phyloP scores from a whole-genome alignment of 2,797 vertebrate species.

The Erpetoichthys calabaricus region DNA sequence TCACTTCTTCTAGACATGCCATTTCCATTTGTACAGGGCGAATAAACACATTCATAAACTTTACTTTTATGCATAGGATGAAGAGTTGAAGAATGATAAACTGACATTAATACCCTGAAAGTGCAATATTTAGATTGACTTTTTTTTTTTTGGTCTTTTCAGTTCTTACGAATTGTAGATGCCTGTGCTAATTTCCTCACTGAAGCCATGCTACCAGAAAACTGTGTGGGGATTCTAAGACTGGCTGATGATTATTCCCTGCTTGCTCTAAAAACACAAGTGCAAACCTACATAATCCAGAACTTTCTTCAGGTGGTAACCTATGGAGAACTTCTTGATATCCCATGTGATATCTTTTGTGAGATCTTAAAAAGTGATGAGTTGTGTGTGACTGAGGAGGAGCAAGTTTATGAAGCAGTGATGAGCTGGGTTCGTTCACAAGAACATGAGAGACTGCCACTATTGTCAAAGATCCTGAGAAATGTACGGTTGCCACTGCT shows the following conservation, averaged over 20 bases:
- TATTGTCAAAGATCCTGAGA: conserved; percentile 56
- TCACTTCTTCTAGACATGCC: no score
- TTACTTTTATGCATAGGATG: no score
- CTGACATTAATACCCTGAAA: no score
- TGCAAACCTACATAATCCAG: conserved; percentile 69
- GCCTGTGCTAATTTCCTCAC: conserved; percentile 74
- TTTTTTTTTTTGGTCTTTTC: conserved; percentile 12
- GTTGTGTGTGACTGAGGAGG: conserved; percentile 71
- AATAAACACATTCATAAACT: no score
- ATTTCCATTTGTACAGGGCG: no score
- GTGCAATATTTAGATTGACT: no score
- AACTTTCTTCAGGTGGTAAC: conserved; percentile 71
- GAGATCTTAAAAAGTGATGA: conserved; percentile 68
- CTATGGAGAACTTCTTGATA: conserved; percentile 72
- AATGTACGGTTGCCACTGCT: conserved; percentile 73
- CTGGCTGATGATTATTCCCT: conserved; percentile 74
- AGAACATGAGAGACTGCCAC: conserved; percentile 46
- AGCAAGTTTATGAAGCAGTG: conserved; percentile 74
- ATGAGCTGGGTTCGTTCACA: conserved; percentile 72
- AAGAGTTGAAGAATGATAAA: no score
- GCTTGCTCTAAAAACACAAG: conserved; percentile 50
- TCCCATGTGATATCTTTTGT: conserved; percentile 60
- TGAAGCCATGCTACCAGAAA: conserved; percentile 75
- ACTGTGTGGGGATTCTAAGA: conserved; percentile 76
- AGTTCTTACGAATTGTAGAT: conserved; percentile 89